These are phyloP conservation scores for Heliconius charithonia DNA, from an alignment of 2,888 invertebrate genomes.

Conservation along the genomic window DNA sequence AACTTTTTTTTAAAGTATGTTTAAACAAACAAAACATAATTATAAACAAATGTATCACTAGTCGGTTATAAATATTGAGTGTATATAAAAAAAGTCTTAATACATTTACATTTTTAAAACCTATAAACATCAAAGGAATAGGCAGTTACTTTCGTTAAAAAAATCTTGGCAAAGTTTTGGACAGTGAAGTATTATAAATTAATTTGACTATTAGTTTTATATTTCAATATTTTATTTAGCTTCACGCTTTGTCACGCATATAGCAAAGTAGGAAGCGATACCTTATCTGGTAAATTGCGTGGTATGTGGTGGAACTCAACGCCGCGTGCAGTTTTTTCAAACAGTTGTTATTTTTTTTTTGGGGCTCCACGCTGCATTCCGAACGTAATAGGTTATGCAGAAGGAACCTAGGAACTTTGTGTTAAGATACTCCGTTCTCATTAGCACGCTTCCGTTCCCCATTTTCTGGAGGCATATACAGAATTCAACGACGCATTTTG, in stretches of 20 bases:
- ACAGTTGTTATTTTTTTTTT: not conserved
- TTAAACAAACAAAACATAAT: not conserved
- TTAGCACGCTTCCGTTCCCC: no score
- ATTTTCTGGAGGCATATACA: no score
- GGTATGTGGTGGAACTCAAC: not conserved
- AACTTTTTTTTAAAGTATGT: not conserved
- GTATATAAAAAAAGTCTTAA: not conserved
- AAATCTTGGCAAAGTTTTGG: not conserved
- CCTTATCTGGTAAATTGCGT: not conserved
- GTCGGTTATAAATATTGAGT: not conserved
- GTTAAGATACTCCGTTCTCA: no score
- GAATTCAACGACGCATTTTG: no score
- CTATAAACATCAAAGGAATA: constrained; percentile 5
- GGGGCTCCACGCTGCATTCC: no score
- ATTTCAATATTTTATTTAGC: not conserved
- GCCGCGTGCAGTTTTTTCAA: not conserved
- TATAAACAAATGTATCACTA: not conserved
- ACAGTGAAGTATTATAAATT: not conserved
- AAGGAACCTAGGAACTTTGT: no score
- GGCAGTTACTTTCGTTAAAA: not conserved
- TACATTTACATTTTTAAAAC: not conserved
- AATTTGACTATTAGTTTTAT: not conserved
- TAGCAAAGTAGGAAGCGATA: not conserved
- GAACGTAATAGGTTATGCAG: no score
- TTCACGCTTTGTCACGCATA: not conserved